Percentiles rank a stretch among this genome's conserved stretches.
These are phyloP conservation scores for Dilophus febrilis DNA, from an alignment of 2,888 invertebrate species.

Conservation along the genomic window DNA sequence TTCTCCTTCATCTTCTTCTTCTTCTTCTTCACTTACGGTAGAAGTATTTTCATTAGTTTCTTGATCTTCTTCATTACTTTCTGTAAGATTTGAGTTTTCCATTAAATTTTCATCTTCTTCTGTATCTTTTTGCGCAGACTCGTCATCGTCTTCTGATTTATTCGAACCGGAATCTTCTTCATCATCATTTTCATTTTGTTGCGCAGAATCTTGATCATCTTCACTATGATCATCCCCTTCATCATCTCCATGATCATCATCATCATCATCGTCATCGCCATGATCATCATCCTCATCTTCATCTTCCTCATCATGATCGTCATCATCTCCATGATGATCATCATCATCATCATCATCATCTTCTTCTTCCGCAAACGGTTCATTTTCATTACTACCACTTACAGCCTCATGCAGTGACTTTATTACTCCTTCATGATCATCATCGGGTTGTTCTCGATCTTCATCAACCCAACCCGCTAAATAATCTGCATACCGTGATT, in stretches of 20 bases:
- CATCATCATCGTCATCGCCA: conserved; percentile 20
- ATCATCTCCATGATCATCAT: conserved; percentile 15
- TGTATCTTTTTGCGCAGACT: no score
- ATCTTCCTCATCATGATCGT: conserved; percentile 29
- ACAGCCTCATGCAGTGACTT: conserved; percentile 23
- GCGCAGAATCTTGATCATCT: no score
- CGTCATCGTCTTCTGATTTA: no score
- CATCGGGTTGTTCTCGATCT: conserved; percentile 16
- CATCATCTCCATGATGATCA: conserved; percentile 24
- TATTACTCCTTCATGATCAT: conserved; percentile 26
- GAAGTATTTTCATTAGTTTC: conserved; percentile 18
- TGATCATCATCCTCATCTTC: conserved; percentile 19
- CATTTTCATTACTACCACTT: conserved; percentile 23
- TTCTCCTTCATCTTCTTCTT: conserved; percentile 14
- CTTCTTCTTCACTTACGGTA: conserved; percentile 12
- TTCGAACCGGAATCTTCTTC: conserved; percentile 9
- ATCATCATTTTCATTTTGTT: conserved; percentile 14
- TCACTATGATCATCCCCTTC: conserved; percentile 5
- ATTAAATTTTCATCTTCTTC: conserved; percentile 16
- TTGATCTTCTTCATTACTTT: conserved; percentile 18
- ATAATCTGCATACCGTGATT: conserved; percentile 55
- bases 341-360: conserved; percentile 24
- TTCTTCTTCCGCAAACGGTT: conserved; percentile 15
- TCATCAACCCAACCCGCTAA: conserved; percentile 68
- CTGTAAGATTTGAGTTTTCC: conserved; percentile 16